Evolutionary conservation across 2,797 vertebrate genomes (phyloP).

Genomic region (Bradypus variegatus): DNA sequence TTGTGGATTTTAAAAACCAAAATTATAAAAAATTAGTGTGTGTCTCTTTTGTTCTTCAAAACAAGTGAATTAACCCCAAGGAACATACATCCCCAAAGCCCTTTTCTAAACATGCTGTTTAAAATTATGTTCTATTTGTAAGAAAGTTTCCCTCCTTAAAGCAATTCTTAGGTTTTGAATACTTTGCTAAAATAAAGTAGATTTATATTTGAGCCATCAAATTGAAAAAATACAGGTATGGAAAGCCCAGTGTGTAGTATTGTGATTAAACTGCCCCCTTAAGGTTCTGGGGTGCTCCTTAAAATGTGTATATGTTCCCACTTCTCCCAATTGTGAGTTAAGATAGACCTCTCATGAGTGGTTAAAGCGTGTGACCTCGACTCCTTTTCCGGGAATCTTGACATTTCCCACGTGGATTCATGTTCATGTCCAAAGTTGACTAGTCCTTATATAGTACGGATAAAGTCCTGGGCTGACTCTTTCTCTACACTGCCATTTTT

Average conservation of each 20-base stretch:
- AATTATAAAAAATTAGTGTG: background rate
- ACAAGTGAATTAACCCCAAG: background rate
- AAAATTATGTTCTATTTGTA: slow-evolving; percentile 20
- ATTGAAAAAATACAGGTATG: slow-evolving; percentile 1
- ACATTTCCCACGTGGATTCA: slow-evolving; percentile 27
- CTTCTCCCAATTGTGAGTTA: background rate
- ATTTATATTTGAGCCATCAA: slow-evolving; percentile 1
- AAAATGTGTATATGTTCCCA: background rate
- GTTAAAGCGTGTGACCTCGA: slow-evolving; percentile 27
- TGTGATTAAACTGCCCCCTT: background rate
- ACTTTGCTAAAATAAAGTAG: slow-evolving; percentile 22
- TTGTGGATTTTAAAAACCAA: slow-evolving; percentile 24
- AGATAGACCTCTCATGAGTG: background rate
- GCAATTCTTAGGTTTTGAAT: slow-evolving; percentile 11
- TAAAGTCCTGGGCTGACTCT: background rate
- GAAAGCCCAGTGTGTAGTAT: background rate
- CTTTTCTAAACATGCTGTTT: slow-evolving; percentile 39
- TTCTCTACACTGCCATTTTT: background rate
- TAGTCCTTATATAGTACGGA: background rate
- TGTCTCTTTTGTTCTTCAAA: slow-evolving; percentile 36
- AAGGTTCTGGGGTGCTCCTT: background rate
- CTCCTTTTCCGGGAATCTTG: slow-evolving; percentile 36
- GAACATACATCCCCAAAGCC: background rate
- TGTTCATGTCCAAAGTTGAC: slow-evolving; percentile 19
- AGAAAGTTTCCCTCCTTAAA: slow-evolving; percentile 30